These are phyloP conservation scores for Drosophila miranda DNA, from an alignment of 1,140 invertebrate genomes.

Conservation along the genomic window DNA sequence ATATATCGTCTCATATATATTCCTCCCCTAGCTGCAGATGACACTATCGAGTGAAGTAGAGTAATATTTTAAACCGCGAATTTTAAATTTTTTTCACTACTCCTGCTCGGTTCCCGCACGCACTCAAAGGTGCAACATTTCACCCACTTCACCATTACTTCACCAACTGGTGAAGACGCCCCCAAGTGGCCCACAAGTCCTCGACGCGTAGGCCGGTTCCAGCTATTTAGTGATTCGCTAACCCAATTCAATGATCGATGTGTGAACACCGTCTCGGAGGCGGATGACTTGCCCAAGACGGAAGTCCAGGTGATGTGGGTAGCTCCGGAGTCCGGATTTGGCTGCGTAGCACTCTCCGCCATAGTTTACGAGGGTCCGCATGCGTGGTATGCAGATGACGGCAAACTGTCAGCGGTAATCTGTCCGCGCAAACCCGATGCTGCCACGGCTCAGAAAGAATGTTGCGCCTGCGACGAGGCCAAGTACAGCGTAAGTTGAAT, in stretches of 20 bases:
- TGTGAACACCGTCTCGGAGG: constrained; percentile 92
- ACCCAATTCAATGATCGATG: constrained; percentile 93
- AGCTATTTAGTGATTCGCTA: constrained; percentile 91
- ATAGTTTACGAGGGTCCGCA: constrained; percentile 93
- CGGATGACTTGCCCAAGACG: constrained; percentile 90
- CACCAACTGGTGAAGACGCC: constrained; percentile 83
- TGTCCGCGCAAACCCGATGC: constrained; percentile 86
- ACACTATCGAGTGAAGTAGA: too few relatives aligned
- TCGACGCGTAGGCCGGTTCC: constrained; percentile 88
- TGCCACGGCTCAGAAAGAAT: constrained; percentile 85
- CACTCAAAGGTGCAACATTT: constrained; percentile 91
- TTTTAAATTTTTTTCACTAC: constrained; percentile 83
- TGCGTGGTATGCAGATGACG: constrained; percentile 96
- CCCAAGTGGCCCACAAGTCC: constrained; percentile 79
- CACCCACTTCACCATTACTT: constrained; percentile 90
- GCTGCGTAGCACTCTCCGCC: constrained; percentile 91
- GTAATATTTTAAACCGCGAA: background rate
- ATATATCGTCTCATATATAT: too few relatives aligned
- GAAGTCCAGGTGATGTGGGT: constrained; percentile 96
- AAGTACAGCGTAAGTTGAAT: constrained; percentile 89
- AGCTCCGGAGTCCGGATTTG: constrained; percentile 91
- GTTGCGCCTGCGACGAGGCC: constrained; percentile 96
- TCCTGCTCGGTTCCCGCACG: constrained; percentile 88
- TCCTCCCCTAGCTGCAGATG: too few relatives aligned
- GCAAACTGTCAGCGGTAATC: constrained; percentile 89